Evolutionary conservation across 2,797 vertebrate genomes (phyloP), one percentile per base, ranked within the genome.

Genomic region (Syngnathus acus): DNA sequence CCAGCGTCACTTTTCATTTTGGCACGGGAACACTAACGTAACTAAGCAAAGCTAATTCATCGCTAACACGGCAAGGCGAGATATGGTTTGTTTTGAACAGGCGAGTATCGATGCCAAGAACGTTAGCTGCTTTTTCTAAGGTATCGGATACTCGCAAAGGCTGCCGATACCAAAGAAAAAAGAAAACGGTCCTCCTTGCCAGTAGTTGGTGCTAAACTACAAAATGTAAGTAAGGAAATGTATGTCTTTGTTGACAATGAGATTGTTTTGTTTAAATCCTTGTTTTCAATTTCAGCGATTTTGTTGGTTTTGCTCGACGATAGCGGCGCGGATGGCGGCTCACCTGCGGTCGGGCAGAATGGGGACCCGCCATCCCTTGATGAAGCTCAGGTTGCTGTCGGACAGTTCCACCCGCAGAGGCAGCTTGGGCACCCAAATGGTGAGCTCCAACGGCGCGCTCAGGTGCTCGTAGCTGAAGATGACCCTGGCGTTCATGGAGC

Each of bases 341-440:
- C 84, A 99, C 97, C 95, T 94, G 76, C 94, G 86, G 82, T 98
- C 94, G 0, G 94, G 94, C 73, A 98, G 92, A 70, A 99, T 95
- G 68, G 97, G 96, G n/a, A 98, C 96, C 78, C 97, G 93, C 97
- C 97, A 99, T 65, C 96, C 96, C 80, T 96, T 98, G 89, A 99
- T 95, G 89, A 98, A 97, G 86, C 95, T 97, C 61, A 99, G 91
- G 38, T 85, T 91, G 78, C 80, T 73, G 4, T 99, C 96, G 0
- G 95, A 97, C 0, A 99, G 94, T 72, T 98, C 94, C 37, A 99
- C 93, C 85, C 90, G 92, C 68, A 99, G 91, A 0, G 97, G 97
- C 21, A 99, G 92, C 50, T 95, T 97, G 86, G 97, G 97, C 68
- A 99, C 95, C 97, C 97, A 98, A 63, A 99, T 95, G 0, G 96